Evolutionary conservation across 1,140 invertebrate genomes (phyloP).

Genomic region (Panagrolaimus sp.): DNA sequence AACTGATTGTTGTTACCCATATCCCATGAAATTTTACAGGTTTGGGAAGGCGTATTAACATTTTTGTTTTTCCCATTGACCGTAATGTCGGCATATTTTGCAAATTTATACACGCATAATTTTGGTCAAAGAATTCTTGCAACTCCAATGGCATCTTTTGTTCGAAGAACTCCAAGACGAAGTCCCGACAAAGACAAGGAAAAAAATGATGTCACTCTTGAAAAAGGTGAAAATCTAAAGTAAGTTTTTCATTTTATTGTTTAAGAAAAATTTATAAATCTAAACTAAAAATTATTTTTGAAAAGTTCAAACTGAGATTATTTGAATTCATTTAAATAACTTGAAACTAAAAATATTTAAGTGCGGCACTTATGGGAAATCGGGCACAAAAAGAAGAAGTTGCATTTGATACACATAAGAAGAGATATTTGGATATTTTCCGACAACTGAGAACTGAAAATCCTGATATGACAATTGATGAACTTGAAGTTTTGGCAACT

Average conservation of each 20-base stretch:
- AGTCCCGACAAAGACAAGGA: neutral
- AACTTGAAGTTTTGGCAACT: conserved; percentile 86
- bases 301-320: too few species aligned
- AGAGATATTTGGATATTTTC: conserved; percentile 82
- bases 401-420: conserved; percentile 77
- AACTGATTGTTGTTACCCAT: neutral
- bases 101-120: conserved; percentile 41
- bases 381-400: conserved; percentile 37
- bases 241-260: conserved; percentile 22
- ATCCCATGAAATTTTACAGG: conserved; percentile 38
- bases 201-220: conserved; percentile 22
- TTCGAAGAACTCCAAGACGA: conserved; percentile 22
- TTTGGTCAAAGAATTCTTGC: conserved; percentile 39
- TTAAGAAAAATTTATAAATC: too few species aligned
- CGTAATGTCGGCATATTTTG: conserved; percentile 64
- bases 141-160: conserved; percentile 37
- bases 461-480: conserved; percentile 75
- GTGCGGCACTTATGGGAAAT: conserved; percentile 35
- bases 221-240: conserved; percentile 45
- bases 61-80: conserved; percentile 65
- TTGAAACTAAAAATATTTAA: conserved; percentile 27
- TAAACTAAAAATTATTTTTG: too few species aligned
- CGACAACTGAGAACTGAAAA: conserved; percentile 79
- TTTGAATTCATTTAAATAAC: neutral
- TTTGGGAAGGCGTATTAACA: conserved; percentile 65